These are phyloP conservation scores for Leucozona laternaria DNA, from an alignment of 2,888 invertebrate genomes.

Conservation along the genomic window DNA sequence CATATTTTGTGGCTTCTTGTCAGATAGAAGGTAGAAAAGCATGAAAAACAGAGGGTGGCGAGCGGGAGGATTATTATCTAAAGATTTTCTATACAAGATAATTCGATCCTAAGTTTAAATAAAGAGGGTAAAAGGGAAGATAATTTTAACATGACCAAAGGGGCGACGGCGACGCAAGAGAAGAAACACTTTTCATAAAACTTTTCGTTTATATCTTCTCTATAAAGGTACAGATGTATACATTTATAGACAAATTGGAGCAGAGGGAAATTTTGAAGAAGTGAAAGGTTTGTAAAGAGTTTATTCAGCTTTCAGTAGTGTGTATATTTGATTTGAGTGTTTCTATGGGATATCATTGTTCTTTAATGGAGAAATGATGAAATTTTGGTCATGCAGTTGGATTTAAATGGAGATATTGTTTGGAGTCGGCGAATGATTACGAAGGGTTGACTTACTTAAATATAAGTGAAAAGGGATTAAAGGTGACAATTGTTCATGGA, in stretches of 20 bases:
- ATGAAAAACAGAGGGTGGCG: background rate
- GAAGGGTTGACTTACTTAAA: background rate
- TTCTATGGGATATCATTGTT: slow-evolving; percentile 40
- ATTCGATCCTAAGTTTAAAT: slow-evolving; percentile 56
- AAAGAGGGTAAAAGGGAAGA: background rate
- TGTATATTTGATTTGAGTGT: slow-evolving; percentile 47
- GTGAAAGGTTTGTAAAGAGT: background rate
- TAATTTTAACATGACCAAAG: slow-evolving; percentile 35
- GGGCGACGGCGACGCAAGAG: background rate
- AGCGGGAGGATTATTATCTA: slow-evolving; percentile 53
- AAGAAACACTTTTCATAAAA: slow-evolving; percentile 23
- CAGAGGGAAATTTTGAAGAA: background rate
- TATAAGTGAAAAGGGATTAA: background rate
- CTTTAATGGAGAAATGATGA: slow-evolving; percentile 39
- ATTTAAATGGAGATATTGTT: slow-evolving; percentile 29
- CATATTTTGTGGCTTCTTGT: slow-evolving; percentile 68
- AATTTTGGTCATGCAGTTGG: slow-evolving; percentile 26
- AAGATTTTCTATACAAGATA: slow-evolving; percentile 65
- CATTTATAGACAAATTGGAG: background rate
- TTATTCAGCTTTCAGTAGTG: slow-evolving; percentile 48
- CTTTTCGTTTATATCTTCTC: background rate
- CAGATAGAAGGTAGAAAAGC: slow-evolving; percentile 14
- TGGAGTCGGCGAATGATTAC: background rate
- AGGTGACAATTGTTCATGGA: background rate
- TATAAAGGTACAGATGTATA: background rate